phyloP scores from a whole-genome alignment of 1,140 invertebrate species.

The Drosophila pseudoananassae region DNA sequence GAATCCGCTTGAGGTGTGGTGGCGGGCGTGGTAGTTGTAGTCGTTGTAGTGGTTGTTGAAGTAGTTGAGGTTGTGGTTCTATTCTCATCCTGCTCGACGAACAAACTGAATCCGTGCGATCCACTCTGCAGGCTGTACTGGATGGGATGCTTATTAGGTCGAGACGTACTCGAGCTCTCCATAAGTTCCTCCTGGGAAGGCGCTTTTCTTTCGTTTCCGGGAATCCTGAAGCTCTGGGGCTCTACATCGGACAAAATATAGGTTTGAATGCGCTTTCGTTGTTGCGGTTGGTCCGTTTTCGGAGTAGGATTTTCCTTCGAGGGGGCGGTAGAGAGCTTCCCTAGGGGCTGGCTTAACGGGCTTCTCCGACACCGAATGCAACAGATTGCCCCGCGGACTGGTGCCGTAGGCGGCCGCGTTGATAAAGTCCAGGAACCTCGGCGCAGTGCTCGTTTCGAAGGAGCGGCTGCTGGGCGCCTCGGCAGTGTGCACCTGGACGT shows the following conservation, averaged over 20 bases:
- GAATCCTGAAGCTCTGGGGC: slow-evolving; percentile 73
- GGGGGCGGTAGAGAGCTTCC: slow-evolving; percentile 15
- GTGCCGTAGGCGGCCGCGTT: slow-evolving; percentile 66
- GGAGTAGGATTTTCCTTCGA: neutral
- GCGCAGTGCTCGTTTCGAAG: slow-evolving; percentile 53
- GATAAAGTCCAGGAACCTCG: slow-evolving; percentile 63
- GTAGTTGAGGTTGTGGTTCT: slow-evolving; percentile 6
- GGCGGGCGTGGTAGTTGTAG: slow-evolving; percentile 23
- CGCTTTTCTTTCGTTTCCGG: slow-evolving; percentile 6
- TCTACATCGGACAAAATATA: slow-evolving; percentile 73
- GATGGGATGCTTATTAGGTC: slow-evolving; percentile 45
- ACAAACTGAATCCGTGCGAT: slow-evolving; percentile 63
- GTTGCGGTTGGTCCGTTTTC: slow-evolving; percentile 9
- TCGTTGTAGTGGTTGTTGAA: slow-evolving; percentile 13
- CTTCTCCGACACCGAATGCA: slow-evolving; percentile 31
- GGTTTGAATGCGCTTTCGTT: slow-evolving; percentile 67
- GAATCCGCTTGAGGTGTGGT: slow-evolving; percentile 9
- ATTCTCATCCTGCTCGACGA: slow-evolving; percentile 24
- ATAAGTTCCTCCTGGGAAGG: slow-evolving; percentile 11
- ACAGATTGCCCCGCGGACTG: slow-evolving; percentile 47
- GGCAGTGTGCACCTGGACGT: slow-evolving; percentile 56
- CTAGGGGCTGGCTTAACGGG: slow-evolving; percentile 10
- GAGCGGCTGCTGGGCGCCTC: slow-evolving; percentile 49
- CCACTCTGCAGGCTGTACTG: slow-evolving; percentile 69
- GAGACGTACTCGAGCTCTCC: slow-evolving; percentile 39